Base-by-base conservation (phyloP, 2,113 vertebrate genomes). In the Rallus limicola region DNA sequence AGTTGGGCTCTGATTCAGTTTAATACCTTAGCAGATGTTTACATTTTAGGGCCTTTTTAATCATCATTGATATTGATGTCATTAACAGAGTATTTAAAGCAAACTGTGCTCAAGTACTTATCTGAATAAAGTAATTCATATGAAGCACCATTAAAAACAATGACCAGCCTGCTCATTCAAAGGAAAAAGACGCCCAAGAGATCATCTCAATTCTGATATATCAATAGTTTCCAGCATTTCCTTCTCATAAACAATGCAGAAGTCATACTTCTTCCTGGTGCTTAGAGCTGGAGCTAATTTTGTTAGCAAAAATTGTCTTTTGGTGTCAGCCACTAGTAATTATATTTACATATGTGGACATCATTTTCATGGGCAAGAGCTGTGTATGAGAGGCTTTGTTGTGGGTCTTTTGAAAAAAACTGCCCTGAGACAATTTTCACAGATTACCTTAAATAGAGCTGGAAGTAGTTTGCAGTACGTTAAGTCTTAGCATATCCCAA, bases 141-240 rank as follows among this genome's bases (percentile, higher is more conserved):
- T 0, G 2, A 91, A 75, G 9, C 11, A 65, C 19, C 1, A 0
- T 53, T 89, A 79, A 76, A 93, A 38, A 2, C 12, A 59, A 3
- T 11, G 6, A 33, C 13, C 10, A 68, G 5, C 9, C 25, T 53
- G 74, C 55, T 44, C 0, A 0, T 58, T 40, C 4, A 50, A 52
- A 69, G 13, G 4, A 84, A 60, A 90, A 86, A 33, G 0, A 13
- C 31, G 11, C 38, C n/a, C 14, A 17, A 46, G 59, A 78, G 19
- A 64, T 13, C 3, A 4, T 20, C 24, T 46, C 44, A 46, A 19
- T 90, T 60, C 24, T 91, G 24, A 58, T 2, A 3, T 33, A 25
- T 26, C 1, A 3, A 7, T 76, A 20, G 20, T 82, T 87, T 65
- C 31, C 29, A 94, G 42, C 8, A 15, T 31, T 80, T 29, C 24